A percentile compares a stretch with the other conserved stretches of the same genome.
phyloP scores from a whole-genome alignment of 2,888 invertebrate genomes.

The Lordiphosa fenestrarum region DNA sequence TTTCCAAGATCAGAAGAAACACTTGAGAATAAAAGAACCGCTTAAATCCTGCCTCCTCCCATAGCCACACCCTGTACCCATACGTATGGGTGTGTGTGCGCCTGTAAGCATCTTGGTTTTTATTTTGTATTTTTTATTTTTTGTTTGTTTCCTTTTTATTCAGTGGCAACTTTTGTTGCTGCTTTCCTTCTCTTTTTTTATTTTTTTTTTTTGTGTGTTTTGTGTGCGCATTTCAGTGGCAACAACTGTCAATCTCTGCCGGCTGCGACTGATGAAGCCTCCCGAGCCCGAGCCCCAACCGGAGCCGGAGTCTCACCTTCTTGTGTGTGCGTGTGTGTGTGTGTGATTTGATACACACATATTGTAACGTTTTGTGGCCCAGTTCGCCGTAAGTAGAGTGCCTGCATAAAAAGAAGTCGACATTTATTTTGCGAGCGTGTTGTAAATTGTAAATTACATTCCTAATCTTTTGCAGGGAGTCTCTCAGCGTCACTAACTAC shows the following conservation, averaged over 20 bases:
- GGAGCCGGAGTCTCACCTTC: too few relatives aligned
- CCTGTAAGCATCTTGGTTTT: constrained; percentile 47
- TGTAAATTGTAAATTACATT: constrained; percentile 74
- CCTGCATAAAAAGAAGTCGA: constrained; percentile 70
- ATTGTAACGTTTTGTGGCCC: constrained; percentile 67
- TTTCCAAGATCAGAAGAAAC: too few relatives aligned
- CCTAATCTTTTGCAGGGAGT: constrained; percentile 58
- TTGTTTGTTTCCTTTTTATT: constrained; percentile 42
- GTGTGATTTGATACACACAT: constrained; percentile 68
- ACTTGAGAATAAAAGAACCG: too few relatives aligned
- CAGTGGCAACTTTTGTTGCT: constrained; percentile 56
- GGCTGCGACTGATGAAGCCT: constrained; percentile 25
- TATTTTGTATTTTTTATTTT: constrained; percentile 44
- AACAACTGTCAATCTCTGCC: constrained; percentile 67
- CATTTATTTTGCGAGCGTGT: constrained; percentile 74
- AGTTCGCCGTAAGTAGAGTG: constrained; percentile 49
- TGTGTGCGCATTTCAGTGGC: constrained; percentile 69
- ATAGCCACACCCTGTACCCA: constrained; percentile 34
- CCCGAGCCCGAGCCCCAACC: constrained; percentile 5
- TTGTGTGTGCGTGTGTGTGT: constrained; percentile 15
- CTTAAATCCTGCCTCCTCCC: too few relatives aligned
- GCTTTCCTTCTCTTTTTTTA: constrained; percentile 6
- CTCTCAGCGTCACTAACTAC: constrained; percentile 45
- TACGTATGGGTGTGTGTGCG: constrained; percentile 17
- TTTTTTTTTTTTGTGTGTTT: constrained; percentile 40